Conservation (phyloP, 2,113 vertebrate species). For the Melanostigma gelatinosum region DNA sequence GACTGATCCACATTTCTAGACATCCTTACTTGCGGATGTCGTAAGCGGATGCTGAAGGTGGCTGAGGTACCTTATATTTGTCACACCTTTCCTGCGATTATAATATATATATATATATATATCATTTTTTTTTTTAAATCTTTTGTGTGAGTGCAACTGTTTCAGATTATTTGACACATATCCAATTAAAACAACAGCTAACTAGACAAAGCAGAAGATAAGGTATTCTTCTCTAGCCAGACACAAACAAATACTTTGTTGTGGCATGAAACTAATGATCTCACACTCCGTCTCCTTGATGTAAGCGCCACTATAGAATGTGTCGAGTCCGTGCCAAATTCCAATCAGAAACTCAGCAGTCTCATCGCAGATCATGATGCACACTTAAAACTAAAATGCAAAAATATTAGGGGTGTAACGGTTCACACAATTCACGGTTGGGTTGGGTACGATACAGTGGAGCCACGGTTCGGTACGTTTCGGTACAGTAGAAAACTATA, state of each 20-base stretch:
- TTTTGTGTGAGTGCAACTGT: neutral
- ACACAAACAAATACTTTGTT: constrained; percentile 9
- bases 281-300: constrained; percentile 17
- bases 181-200: neutral
- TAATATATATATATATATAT: no score
- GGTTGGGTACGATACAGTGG: no score
- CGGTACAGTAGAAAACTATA: no score
- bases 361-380: constrained; percentile 34
- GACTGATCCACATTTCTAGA: neutral
- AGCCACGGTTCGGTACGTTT: no score
- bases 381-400: constrained; percentile 17
- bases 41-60: neutral
- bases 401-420: no score
- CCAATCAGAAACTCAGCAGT: constrained; percentile 49
- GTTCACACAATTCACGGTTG: no score
- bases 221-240: neutral
- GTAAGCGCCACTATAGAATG: constrained; percentile 7
- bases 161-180: neutral
- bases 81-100: neutral
- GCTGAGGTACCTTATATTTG: neutral
- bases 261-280: constrained; percentile 36
- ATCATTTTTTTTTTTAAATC: no score
- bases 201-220: constrained; percentile 9
- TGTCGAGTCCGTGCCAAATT: constrained; percentile 41
- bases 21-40: neutral